These are phyloP conservation scores for Nesoenas mayeri DNA, from an alignment of 2,113 vertebrate genomes.

Conservation along the genomic window DNA sequence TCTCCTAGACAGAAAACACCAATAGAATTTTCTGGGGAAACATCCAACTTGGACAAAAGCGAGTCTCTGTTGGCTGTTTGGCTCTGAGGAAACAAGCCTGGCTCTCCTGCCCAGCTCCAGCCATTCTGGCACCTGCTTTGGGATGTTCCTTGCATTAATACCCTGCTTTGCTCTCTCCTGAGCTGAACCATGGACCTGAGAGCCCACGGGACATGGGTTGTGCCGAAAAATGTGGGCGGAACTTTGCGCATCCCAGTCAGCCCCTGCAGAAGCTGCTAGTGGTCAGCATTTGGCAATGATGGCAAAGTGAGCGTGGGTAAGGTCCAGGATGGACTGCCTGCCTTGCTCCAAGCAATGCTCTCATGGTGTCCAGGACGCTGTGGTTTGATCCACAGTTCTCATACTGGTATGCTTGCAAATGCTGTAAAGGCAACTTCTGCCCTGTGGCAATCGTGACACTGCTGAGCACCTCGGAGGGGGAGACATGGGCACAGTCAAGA, in stretches of 20 bases:
- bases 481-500: background rate
- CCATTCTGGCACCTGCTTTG: background rate
- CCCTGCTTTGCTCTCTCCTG: background rate
- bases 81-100: background rate
- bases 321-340: background rate
- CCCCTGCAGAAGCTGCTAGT: background rate
- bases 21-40: background rate
- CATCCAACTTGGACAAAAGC: background rate
- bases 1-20: background rate
- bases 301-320: background rate
- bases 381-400: background rate
- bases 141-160: background rate
- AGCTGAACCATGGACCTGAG: background rate
- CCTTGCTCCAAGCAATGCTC: background rate
- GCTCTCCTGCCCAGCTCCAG: background rate
- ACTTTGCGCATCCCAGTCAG: fast-evolving
- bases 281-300: background rate
- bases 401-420: background rate
- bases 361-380: background rate
- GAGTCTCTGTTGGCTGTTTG: background rate
- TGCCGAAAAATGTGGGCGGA: fast-evolving
- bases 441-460: background rate
- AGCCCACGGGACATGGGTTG: background rate
- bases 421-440: fast-evolving
- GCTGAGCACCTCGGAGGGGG: background rate